phyloP scores from a whole-genome alignment of 2,888 invertebrate genomes.

The Drosophila nr. medialis region DNA sequence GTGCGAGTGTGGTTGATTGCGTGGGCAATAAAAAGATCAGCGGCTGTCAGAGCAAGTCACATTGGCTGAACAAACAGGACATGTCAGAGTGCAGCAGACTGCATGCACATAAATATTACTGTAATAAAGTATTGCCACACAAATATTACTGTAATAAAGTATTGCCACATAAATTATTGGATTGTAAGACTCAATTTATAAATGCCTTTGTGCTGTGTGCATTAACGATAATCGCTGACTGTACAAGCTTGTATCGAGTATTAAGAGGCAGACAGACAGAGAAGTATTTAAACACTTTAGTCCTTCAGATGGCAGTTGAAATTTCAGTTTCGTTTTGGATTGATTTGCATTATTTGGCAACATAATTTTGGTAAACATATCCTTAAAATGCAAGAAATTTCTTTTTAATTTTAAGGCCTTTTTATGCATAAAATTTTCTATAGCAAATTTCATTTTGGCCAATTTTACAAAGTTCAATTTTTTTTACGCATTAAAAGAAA shows the following conservation, averaged over 20 bases:
- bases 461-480: no score
- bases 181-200: conserved; percentile 61
- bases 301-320: background rate
- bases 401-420: no score
- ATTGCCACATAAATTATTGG: conserved; percentile 62
- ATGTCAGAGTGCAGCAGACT: conserved; percentile 35
- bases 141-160: conserved; percentile 64
- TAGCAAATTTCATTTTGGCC: no score
- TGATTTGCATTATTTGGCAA: background rate
- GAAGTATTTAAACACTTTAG: background rate
- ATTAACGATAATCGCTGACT: conserved; percentile 51
- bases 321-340: background rate
- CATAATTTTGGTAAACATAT: no score
- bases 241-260: background rate
- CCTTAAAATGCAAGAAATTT: no score
- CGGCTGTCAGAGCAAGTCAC: conserved; percentile 47
- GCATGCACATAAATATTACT: conserved; percentile 55
- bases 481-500: background rate
- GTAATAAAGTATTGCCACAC: conserved; percentile 56
- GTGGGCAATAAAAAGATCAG: conserved; percentile 75
- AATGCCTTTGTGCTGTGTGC: conserved; percentile 44
- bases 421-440: no score
- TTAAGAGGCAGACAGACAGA: background rate
- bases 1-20: conserved; percentile 33
- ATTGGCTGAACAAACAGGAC: conserved; percentile 23